These are phyloP conservation scores for Acrocephalus kingi DNA, from an alignment of 2,113 vertebrate species.

Conservation along the genomic window DNA sequence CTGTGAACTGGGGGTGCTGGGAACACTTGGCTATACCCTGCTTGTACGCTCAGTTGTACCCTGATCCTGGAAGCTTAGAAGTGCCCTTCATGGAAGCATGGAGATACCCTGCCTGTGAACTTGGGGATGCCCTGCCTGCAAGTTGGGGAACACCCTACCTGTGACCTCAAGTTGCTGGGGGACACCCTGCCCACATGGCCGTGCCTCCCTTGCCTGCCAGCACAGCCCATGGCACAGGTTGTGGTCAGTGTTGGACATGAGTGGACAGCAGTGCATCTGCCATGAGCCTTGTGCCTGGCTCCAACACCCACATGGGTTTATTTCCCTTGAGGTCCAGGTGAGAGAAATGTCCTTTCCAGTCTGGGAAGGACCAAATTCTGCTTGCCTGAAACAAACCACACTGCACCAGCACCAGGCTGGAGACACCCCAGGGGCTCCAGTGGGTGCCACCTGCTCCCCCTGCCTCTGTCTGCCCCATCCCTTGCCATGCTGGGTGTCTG, in stretches of 20 bases:
- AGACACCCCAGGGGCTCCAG: accelerated
- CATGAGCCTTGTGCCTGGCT: not conserved
- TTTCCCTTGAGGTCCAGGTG: accelerated
- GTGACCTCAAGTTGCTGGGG: not conserved
- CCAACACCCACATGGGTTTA: accelerated
- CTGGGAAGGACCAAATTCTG: not conserved
- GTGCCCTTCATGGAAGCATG: not conserved
- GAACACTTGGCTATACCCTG: not conserved
- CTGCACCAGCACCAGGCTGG: not conserved
- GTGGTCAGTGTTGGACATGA: not conserved
- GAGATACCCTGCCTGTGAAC: not conserved
- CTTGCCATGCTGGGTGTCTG: not conserved
- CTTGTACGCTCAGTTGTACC: not conserved
- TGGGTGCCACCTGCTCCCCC: not conserved
- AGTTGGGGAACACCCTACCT: not conserved
- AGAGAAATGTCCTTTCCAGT: accelerated
- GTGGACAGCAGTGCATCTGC: not conserved
- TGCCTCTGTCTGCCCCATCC: not conserved
- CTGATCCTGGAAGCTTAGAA: not conserved
- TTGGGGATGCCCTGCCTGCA: not conserved
- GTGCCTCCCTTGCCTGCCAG: not conserved
- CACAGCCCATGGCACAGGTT: accelerated
- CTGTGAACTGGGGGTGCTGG: not conserved
- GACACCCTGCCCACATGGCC: not conserved
- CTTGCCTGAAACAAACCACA: not conserved